Conservation (phyloP, 2,113 vertebrate species). For the Capreolus pygargus region DNA sequence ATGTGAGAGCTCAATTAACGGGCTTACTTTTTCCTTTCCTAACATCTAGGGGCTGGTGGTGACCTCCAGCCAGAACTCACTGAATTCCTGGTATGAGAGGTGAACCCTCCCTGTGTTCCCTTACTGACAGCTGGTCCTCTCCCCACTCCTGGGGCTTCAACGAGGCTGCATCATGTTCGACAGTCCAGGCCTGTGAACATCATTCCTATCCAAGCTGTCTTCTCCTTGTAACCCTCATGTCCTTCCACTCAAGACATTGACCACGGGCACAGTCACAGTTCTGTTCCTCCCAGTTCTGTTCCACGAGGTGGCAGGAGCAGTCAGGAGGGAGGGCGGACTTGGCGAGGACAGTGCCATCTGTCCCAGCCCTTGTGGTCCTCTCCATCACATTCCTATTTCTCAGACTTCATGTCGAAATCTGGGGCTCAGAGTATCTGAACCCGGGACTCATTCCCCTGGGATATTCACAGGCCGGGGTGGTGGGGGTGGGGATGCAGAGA, state of each 20-base stretch:
- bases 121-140: not conserved
- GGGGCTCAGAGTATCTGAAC: not conserved
- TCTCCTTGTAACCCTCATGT: not conserved
- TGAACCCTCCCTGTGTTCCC: not conserved
- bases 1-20: not conserved
- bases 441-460: not conserved
- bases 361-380: not conserved
- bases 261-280: not conserved
- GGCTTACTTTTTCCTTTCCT: not conserved
- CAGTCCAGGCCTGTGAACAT: not conserved
- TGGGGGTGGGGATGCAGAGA: not conserved
- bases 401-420: not conserved
- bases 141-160: fast-evolving
- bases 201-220: not conserved
- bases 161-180: fast-evolving
- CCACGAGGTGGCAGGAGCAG: not conserved
- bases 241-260: not conserved
- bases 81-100: not conserved
- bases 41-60: not conserved
- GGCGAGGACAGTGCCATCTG: not conserved
- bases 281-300: not conserved
- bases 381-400: not conserved
- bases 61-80: not conserved
- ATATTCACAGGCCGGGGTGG: not conserved
- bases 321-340: not conserved